Percentiles rank a stretch among this genome's conserved stretches.
phyloP scores from a whole-genome alignment of 2,113 vertebrate species.

The Trematomus loennbergii region DNA sequence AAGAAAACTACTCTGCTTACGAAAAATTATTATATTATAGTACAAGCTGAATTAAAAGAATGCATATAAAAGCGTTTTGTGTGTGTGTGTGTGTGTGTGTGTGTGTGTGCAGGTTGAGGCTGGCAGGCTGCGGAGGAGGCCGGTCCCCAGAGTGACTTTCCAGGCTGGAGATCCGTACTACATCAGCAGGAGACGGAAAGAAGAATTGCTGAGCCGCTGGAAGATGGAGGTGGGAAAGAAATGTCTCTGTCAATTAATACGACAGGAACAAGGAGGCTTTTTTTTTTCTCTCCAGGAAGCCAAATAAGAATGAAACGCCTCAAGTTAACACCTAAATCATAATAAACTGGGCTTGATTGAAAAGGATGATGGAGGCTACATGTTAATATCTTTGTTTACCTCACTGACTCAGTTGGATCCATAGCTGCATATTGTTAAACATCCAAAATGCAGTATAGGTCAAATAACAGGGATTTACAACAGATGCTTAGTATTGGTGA shows the following conservation, averaged over 20 bases:
- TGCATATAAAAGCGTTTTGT: background rate
- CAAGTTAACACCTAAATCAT: background rate
- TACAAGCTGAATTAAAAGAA: slow-evolving; percentile 8
- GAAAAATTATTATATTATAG: slow-evolving; percentile 14
- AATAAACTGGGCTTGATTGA: background rate
- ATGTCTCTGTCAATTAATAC: slow-evolving; percentile 49
- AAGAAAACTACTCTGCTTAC: slow-evolving; percentile 71
- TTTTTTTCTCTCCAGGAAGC: background rate
- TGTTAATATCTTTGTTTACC: background rate
- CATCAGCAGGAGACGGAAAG: slow-evolving; percentile 95
- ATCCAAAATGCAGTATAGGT: slow-evolving; percentile 1
- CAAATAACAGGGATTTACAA: slow-evolving; percentile 17
- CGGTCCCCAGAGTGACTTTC: slow-evolving; percentile 94
- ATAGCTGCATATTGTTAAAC: slow-evolving; percentile 27
- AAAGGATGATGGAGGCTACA: background rate
- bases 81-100: slow-evolving; percentile 43
- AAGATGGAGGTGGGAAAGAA: slow-evolving; percentile 92
- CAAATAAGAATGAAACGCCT: slow-evolving; percentile 1
- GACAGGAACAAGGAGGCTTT: background rate
- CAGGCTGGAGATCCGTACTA: slow-evolving; percentile 98
- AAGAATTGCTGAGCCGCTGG: slow-evolving; percentile 95
- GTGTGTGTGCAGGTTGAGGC: slow-evolving; percentile 86
- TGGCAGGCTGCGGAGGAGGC: slow-evolving; percentile 92
- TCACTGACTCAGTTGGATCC: slow-evolving; percentile 1
- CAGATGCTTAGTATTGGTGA: background rate